These are phyloP conservation scores for Prochilodus magdalenae DNA, from an alignment of 2,113 vertebrate species.

Conservation along the genomic window DNA sequence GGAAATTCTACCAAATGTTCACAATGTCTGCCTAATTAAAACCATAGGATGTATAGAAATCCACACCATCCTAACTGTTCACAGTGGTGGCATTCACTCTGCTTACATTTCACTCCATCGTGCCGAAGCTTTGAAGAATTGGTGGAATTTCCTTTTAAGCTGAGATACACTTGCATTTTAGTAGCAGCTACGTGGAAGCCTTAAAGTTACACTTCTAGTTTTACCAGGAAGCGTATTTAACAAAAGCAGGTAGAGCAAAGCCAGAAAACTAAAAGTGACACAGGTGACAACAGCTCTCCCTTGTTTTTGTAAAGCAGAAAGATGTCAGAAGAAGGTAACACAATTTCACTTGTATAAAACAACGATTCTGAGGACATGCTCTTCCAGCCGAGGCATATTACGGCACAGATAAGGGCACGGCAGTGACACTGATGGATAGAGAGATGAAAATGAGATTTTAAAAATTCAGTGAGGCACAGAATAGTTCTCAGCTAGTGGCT, in stretches of 20 bases:
- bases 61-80: too few species aligned
- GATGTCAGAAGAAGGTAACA: neutral
- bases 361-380: neutral
- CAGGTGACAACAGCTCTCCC: neutral
- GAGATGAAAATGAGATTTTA: neutral
- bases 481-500: neutral
- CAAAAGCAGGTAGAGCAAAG: neutral
- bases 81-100: too few species aligned
- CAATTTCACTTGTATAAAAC: neutral
- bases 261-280: neutral
- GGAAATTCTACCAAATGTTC: too few species aligned
- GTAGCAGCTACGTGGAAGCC: neutral
- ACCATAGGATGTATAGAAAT: too few species aligned
- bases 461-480: neutral
- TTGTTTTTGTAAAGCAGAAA: neutral
- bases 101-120: too few species aligned
- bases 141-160: neutral
- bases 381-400: neutral
- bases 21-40: too few species aligned
- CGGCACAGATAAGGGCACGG: neutral
- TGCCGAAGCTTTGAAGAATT: too few species aligned
- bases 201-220: neutral
- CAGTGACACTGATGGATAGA: neutral
- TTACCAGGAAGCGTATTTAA: neutral
- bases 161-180: neutral